Conservation (phyloP, 2,888 invertebrate genomes). For the Ophonus ardosiacus region DNA sequence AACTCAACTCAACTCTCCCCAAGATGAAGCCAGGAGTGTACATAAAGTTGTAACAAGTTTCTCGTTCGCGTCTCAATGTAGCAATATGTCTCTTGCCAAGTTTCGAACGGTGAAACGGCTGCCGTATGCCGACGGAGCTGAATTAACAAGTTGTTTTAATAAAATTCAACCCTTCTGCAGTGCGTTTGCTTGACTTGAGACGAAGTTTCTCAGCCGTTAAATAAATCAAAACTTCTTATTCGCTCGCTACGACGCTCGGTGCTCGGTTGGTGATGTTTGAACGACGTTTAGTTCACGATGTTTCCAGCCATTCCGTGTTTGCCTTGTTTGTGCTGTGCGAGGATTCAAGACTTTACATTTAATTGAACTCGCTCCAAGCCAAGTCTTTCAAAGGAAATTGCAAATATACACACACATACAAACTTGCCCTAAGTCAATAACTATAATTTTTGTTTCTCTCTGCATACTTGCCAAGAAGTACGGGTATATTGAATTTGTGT, state of each 20-base stretch:
- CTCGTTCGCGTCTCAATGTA: conserved; percentile 71
- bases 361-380: conserved; percentile 13
- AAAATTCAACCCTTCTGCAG: conserved; percentile 74
- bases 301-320: conserved; percentile 28
- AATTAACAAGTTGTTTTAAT: conserved; percentile 77
- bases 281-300: conserved; percentile 40
- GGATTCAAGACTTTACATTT: conserved; percentile 42
- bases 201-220: conserved; percentile 66
- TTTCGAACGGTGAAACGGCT: conserved; percentile 63
- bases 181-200: conserved; percentile 60
- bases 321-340: conserved; percentile 34
- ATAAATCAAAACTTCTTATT: conserved; percentile 75
- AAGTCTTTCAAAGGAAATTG: conserved; percentile 20
- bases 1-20: conserved; percentile 26
- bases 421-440: background rate
- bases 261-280: conserved; percentile 45
- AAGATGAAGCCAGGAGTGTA: conserved; percentile 37
- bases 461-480: background rate
- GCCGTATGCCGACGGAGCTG: conserved; percentile 71
- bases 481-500: no score
- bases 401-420: conserved; percentile 5
- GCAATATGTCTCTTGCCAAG: conserved; percentile 67
- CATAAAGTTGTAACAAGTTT: conserved; percentile 70
- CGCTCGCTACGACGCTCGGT: conserved; percentile 63
- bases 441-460: background rate